A percentile compares a stretch with the other conserved stretches of the same genome.
These are phyloP conservation scores for Pseudobourletiella spinata DNA, from an alignment of 1,140 invertebrate species.

Conservation along the genomic window DNA sequence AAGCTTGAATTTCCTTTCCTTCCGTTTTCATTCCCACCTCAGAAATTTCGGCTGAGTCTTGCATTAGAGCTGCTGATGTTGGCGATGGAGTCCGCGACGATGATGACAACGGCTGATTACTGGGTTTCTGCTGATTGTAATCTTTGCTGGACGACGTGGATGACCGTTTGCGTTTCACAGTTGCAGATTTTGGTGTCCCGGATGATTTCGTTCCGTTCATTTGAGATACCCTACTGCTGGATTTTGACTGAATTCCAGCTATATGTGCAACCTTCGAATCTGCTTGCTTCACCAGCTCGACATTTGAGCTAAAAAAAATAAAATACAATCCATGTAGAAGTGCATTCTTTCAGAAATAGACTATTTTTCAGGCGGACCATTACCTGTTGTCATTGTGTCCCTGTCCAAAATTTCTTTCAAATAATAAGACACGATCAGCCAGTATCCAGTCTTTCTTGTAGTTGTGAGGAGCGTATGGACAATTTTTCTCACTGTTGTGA, in stretches of 20 bases:
- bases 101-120: too few species aligned
- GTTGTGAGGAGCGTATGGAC: constrained; percentile 70
- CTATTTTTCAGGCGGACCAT: not conserved
- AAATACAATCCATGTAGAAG: not conserved
- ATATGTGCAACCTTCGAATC: too few species aligned
- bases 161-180: not conserved
- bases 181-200: not conserved
- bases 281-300: not conserved
- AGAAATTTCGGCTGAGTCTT: too few species aligned
- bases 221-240: not conserved
- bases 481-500: constrained; percentile 66
- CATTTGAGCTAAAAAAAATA: not conserved
- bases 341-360: not conserved
- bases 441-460: constrained; percentile 48
- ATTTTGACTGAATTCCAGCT: not conserved
- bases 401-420: not conserved
- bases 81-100: too few species aligned
- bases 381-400: not conserved
- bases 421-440: constrained; percentile 17
- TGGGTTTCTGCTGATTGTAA: too few species aligned
- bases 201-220: not conserved
- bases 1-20: too few species aligned
- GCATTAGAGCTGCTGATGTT: too few species aligned
- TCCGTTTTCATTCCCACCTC: too few species aligned
- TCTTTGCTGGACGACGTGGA: too few species aligned